Conservation (phyloP, 2,113 vertebrate species). For the Pluvialis apricaria region DNA sequence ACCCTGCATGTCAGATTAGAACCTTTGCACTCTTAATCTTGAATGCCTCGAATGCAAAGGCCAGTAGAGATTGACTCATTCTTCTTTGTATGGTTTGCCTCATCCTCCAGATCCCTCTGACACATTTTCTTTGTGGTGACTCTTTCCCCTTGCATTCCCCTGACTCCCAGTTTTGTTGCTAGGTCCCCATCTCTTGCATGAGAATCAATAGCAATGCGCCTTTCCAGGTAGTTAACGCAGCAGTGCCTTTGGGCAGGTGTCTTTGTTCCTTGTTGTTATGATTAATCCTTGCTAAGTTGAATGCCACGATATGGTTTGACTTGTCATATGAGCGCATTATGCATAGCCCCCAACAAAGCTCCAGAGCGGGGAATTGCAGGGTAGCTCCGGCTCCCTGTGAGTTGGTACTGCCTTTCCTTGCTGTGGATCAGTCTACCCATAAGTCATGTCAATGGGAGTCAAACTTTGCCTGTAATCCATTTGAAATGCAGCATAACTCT, state of each 20-base stretch:
- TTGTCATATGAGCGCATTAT: background rate
- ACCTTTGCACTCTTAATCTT: background rate
- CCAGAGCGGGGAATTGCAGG: background rate
- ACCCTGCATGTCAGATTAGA: background rate
- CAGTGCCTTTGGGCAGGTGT: background rate
- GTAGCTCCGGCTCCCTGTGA: background rate
- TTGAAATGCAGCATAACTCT: background rate
- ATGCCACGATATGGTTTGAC: background rate
- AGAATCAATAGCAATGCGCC: rapidly evolving
- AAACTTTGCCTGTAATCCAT: background rate
- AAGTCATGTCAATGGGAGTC: background rate
- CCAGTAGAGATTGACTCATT: background rate
- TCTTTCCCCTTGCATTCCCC: background rate
- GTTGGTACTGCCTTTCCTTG: background rate
- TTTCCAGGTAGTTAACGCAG: background rate
- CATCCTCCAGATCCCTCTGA: background rate
- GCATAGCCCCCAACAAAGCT: background rate
- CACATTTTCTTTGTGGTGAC: background rate
- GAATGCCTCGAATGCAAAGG: background rate
- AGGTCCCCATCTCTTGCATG: background rate
- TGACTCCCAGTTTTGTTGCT: background rate
- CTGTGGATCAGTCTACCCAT: background rate
- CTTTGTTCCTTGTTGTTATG: background rate
- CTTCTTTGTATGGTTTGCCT: background rate
- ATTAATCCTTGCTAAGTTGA: background rate